A percentile compares a stretch with the other conserved stretches of the same genome.
phyloP scores from a whole-genome alignment of 2,113 vertebrate genomes.

The Callaeas wilsoni region DNA sequence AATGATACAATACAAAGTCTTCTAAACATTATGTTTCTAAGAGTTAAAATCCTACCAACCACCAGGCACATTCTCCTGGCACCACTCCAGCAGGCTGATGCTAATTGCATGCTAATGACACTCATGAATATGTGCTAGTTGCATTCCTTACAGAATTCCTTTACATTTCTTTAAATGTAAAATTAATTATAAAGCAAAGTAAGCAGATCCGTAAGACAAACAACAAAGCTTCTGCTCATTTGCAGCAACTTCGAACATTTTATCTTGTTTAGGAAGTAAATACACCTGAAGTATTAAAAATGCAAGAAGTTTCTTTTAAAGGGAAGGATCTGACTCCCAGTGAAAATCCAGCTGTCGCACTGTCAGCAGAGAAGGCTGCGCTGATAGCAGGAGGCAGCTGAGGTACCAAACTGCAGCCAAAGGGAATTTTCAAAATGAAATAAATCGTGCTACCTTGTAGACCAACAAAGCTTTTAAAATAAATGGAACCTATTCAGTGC shows the following conservation, averaged over 20 bases:
- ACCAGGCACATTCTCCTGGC: not conserved
- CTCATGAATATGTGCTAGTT: not conserved
- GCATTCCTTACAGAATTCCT: not conserved
- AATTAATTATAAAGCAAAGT: conserved; percentile 1
- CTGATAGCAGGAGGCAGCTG: not conserved
- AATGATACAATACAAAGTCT: not conserved
- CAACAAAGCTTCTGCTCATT: not conserved
- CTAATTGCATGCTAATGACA: not conserved
- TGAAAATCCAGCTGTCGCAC: not conserved
- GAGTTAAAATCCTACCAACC: not conserved
- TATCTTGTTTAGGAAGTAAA: not conserved
- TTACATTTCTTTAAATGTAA: conserved; percentile 7
- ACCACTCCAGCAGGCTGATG: not conserved
- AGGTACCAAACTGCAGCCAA: not conserved
- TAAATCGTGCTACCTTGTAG: not conserved
- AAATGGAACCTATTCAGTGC: not conserved
- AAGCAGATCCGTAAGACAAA: not conserved
- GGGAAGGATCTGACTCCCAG: not conserved
- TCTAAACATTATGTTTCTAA: not conserved
- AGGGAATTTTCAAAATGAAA: not conserved
- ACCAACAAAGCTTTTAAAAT: conserved; percentile 43
- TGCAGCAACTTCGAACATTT: not conserved
- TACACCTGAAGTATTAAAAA: not conserved
- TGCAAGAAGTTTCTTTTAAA: not conserved
- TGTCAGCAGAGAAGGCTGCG: not conserved